Evolutionary conservation across 2,797 vertebrate genomes (phyloP).

Genomic region (Astyanax mexicanus): DNA sequence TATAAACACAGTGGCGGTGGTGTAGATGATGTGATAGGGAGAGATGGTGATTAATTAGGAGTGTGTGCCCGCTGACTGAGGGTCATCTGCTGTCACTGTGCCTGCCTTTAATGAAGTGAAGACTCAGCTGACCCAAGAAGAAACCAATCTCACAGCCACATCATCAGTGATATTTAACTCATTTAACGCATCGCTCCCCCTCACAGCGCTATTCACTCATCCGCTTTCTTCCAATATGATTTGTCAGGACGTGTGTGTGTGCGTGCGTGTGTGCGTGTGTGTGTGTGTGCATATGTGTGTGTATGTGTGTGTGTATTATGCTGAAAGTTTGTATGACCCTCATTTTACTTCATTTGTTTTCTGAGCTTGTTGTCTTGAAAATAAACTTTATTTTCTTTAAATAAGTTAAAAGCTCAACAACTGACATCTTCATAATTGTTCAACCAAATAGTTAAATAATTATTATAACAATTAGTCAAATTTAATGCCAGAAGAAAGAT

Average conservation of each 20-base stretch:
- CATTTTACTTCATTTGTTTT: background rate
- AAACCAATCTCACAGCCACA: slow-evolving; percentile 18
- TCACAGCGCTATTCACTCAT: slow-evolving; percentile 40
- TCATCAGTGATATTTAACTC: slow-evolving; percentile 73
- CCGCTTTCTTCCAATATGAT: slow-evolving; percentile 64
- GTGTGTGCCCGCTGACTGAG: slow-evolving; percentile 37
- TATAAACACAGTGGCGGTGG: background rate
- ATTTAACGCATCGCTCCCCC: slow-evolving; percentile 63
- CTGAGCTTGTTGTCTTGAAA: background rate
- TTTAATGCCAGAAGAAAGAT: too few species aligned
- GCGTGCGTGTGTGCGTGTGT: slow-evolving; percentile 35
- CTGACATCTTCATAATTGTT: too few species aligned
- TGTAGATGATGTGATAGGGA: slow-evolving; percentile 1
- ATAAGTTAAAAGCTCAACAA: too few species aligned
- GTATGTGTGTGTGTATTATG: background rate
- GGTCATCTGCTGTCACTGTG: slow-evolving; percentile 49
- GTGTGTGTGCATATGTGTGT: too few species aligned
- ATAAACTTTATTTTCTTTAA: too few species aligned
- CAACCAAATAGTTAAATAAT: too few species aligned
- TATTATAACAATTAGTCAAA: too few species aligned
- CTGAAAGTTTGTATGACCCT: background rate
- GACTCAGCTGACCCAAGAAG: slow-evolving; percentile 32
- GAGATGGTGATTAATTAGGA: slow-evolving; percentile 24
- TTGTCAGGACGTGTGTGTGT: slow-evolving; percentile 60
- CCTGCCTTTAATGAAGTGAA: slow-evolving; percentile 42